Base-by-base conservation (phyloP, 1,140 invertebrate genomes). In the Uloborus diversus region DNA sequence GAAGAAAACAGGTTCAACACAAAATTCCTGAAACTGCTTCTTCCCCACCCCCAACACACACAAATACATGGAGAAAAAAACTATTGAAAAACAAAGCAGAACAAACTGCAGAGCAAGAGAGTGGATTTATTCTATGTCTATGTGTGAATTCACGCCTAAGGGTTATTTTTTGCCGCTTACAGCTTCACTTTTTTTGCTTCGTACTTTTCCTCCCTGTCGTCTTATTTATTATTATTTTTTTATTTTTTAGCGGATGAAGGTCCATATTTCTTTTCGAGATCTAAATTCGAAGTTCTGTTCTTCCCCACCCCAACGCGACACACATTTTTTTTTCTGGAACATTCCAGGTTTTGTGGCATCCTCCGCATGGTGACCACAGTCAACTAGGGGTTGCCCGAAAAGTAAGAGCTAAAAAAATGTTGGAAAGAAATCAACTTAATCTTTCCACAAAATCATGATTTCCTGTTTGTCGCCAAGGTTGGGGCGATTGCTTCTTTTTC, bases 221-320 rank as follows among this genome's bases (percentile, higher is more conserved):
- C 37, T 28, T 70, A 35, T 70, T 70, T 70, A 5, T 35, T 70
- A 30, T 53, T 25, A 17, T 56, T 70, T 70, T 35, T 70, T 23
- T 49, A 7, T 1, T 14, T n/a, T 5, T 9, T n/a, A 3, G 53
- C 3, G 62, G 62, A 13, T 20, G 23, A 4, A 25, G 32, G 68
- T 57, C 49, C 49, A 56, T 57, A 70, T 70, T 70, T 70, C 68
- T 70, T 57, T 9, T 56, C 17, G 68, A 70, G 51, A 70, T 70
- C 68, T 70, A 57, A 70, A 70, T 70, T 70, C 68, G 51, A 70
- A 70, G 20, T 14, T 17, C 23, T 42, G 62, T 28, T 32, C 37
- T 37, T 42, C 27, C 27, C 65, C 47, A 5, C 47, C 33, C 65
- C 25, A 17, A 13, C 30, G 30, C 49, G 32, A 32, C 42, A 37